A percentile compares a stretch with the other conserved stretches of the same genome.
phyloP scores from a whole-genome alignment of 2,113 vertebrate genomes.

The Tilapia sparmanii region DNA sequence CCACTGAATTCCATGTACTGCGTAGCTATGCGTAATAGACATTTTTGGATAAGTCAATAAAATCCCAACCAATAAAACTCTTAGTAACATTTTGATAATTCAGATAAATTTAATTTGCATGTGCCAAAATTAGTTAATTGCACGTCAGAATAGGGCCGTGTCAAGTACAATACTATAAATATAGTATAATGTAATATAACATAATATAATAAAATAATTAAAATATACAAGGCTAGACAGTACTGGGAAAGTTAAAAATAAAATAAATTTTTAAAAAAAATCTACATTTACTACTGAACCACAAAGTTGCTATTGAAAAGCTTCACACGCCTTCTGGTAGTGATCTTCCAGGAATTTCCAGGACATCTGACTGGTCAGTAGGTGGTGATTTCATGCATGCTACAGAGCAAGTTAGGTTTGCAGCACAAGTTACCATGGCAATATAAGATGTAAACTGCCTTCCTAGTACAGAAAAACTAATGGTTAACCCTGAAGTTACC shows the following conservation, averaged over 20 bases:
- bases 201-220: neutral
- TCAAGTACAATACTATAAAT: neutral
- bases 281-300: neutral
- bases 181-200: neutral
- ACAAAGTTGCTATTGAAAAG: neutral
- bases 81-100: neutral
- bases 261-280: rapidly evolving
- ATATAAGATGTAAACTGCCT: neutral
- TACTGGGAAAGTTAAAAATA: neutral
- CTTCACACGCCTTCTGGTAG: rapidly evolving
- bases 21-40: neutral
- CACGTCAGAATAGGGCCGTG: rapidly evolving
- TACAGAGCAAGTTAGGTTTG: neutral
- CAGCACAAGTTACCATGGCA: neutral
- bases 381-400: neutral
- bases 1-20: neutral
- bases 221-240: neutral
- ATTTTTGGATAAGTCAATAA: neutral
- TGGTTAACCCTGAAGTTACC: rapidly evolving
- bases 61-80: neutral
- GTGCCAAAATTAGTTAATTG: neutral
- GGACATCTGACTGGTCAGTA: neutral
- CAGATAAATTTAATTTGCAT: neutral
- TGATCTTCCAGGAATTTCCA: neutral
- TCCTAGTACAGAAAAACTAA: neutral